These are phyloP conservation scores for Leptestheria dahalacensis DNA, from an alignment of 1,140 invertebrate genomes.

Conservation along the genomic window DNA sequence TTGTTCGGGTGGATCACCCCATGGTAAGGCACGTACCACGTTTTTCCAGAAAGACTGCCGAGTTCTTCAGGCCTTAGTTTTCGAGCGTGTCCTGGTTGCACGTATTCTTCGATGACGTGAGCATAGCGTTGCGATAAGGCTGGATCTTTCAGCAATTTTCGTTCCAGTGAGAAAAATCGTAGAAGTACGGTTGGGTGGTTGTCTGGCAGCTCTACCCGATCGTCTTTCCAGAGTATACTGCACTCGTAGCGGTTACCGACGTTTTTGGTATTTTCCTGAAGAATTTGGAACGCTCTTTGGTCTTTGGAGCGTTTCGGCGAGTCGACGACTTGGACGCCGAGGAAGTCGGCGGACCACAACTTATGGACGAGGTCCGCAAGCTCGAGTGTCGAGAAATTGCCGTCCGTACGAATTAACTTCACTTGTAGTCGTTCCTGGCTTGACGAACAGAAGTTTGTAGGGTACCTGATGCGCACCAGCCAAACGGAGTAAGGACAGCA, in stretches of 20 bases:
- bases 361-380: not conserved
- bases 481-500: conserved; percentile 3
- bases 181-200: conserved; percentile 2
- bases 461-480: conserved; percentile 2
- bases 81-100: conserved; percentile 10
- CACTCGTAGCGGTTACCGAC: conserved; percentile 2
- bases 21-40: conserved; percentile 32
- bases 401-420: too few species aligned
- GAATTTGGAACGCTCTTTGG: not conserved
- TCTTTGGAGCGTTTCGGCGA: not conserved
- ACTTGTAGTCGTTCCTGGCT: not conserved
- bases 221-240: not conserved
- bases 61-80: conserved; percentile 10
- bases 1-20: conserved; percentile 21
- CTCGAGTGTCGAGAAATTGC: not conserved
- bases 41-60: not conserved
- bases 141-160: conserved; percentile 14
- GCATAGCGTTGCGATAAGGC: not conserved
- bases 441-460: not conserved
- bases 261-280: not conserved
- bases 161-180: conserved; percentile 6
- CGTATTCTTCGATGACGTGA: conserved; percentile 13
- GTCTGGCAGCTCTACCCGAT: not conserved
- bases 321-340: not conserved
- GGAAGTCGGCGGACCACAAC: not conserved